Evolutionary conservation across 2,113 vertebrate genomes (phyloP), one percentile per base, ranked within the genome.

Genomic region (Taxidea taxus): DNA sequence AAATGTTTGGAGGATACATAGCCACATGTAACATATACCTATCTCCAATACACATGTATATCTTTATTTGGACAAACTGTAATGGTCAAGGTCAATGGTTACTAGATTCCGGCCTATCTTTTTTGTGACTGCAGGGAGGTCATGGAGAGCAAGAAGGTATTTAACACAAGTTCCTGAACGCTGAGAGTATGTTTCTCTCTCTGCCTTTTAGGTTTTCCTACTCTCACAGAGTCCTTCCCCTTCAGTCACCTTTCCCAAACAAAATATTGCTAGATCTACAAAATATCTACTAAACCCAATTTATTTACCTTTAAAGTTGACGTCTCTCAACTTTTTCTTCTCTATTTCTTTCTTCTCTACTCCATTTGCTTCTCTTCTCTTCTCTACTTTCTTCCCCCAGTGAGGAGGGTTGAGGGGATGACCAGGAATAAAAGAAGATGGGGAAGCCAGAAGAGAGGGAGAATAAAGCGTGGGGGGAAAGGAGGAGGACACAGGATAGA

Each of bases 311-410:
- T 97, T 96, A 96, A 91, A 94, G 96, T 95, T 96, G 98, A 95
- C 44, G 96, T 97, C 85, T 98, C 82, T 97, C 97, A 98, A 97
- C n/a, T 98, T 97, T 97, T 97, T 98, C 97, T 98, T 98, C 98
- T 97, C 96, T 98, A 98, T 95, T 98, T 96, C 97, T 98, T 98
- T 98, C 98, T 97, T 98, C 97, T 96, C 98, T 98, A 97, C 39
- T 97, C 95, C 97, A 97, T 97, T 96, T 95, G 97, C 97, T 98
- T 98, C 97, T 98, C 96, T 97, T 97, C 95, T 98, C 97, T 97
- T 98, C 98, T 98, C 98, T 98, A 97, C 97, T 96, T 97, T 97
- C 98, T 98, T 98, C 96, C 98, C 96, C 97, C 98, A 97, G 86
- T 78, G 92, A 98, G 94, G 97, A 90, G 92, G 88, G 94, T 70